Conservation (phyloP, 2,888 invertebrate species). For the Holacanthella duospinosa region DNA sequence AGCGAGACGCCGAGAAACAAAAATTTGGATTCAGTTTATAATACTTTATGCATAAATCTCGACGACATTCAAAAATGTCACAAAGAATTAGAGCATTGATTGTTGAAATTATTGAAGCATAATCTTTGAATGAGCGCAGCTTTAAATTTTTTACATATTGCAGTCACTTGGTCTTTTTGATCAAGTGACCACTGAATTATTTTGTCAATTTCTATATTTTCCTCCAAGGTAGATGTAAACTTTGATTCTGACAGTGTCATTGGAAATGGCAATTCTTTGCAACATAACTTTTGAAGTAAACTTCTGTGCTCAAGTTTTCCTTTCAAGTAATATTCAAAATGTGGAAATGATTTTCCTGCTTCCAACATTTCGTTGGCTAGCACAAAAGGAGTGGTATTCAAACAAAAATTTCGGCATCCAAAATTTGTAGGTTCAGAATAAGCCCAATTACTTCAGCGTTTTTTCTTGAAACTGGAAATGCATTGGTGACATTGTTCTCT, state of each 20-base stretch:
- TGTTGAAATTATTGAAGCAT: not conserved
- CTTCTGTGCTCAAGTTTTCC: not conserved
- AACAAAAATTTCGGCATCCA: not conserved
- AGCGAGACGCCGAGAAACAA: not conserved
- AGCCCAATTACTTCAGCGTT: not conserved
- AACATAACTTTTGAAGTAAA: not conserved
- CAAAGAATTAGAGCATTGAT: not conserved
- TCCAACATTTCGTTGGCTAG: not conserved
- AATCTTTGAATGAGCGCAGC: too few species aligned
- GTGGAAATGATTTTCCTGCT: not conserved
- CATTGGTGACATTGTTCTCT: not conserved
- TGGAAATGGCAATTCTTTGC: too few species aligned
- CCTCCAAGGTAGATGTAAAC: too few species aligned
- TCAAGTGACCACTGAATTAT: too few species aligned
- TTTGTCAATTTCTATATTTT: too few species aligned
- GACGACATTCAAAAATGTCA: not conserved
- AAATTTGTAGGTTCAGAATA: not conserved
- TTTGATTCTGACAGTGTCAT: too few species aligned
- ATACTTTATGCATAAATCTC: too few species aligned
- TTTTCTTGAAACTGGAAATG: not conserved
- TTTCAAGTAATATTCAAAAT: not conserved
- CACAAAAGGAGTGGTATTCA: not conserved
- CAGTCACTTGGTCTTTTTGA: too few species aligned
- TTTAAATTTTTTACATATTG: too few species aligned
- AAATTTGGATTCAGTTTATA: not conserved